Base-by-base conservation (phyloP, 2,888 invertebrate species). In the Steromphala cineraria region DNA sequence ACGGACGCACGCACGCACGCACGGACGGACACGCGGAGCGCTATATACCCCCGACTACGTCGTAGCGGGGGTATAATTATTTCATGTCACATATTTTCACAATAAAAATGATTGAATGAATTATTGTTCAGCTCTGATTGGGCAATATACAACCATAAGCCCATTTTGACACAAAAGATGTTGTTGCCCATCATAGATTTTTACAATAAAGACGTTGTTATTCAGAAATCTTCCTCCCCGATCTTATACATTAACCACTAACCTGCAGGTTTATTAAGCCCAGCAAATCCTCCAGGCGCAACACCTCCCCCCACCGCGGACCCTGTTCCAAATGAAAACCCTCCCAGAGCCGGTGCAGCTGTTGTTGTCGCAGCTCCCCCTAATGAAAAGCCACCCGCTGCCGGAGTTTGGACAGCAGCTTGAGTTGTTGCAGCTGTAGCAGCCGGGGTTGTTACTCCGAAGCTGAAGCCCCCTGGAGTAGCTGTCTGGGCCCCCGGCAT, bases 401-500 rank as follows among this genome's bases (percentile, higher is more conserved):
- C 15, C 7, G 40, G 53, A 15, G 55, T 52, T 74, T 74, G 17
- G 36, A 67, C 17, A 53, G 17, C 17, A n/a, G 53, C 53, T 78
- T 53, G 19, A 31, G 21, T 46, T 24, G 74, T 17, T 19, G 67
- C 46, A 17, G 21, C 46, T 46, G 67, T 17, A 56, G 67, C 17
- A 4, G 67, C 53, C 19, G 67, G 67, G 21, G 79, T 46, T 31
- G n/a, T 53, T n/a, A 53, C 46, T 19, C 40, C 62, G 21, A n/a
- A 56, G 21, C 71, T 24, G 28, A 62, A 62, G 8, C 24, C 75
- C 15, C 80, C 40, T 56, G 80, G 31, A 0, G 82, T 53, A 53
- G 82, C 62, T 15, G 81, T 40, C 0, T 80, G 19, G 53, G 82
- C 28, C 36, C 40, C 76, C 13, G 84, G 83, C 7, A 85, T 56